phyloP scores from a whole-genome alignment of 2,888 invertebrate species.

The Calameuta pallipes region DNA sequence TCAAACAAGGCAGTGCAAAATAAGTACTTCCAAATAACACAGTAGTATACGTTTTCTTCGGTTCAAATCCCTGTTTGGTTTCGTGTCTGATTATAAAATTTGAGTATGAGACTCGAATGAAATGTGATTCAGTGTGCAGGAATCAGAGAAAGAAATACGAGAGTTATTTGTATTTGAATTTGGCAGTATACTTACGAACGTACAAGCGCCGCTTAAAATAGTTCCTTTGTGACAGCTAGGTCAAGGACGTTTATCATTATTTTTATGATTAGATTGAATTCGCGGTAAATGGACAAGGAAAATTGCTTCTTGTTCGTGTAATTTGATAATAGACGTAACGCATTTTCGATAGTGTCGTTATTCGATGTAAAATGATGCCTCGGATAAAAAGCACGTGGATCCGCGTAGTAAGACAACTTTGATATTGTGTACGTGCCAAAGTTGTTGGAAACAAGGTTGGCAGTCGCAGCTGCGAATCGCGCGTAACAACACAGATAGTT shows the following conservation, averaged over 20 bases:
- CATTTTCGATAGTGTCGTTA: background rate
- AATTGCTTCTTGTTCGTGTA: background rate
- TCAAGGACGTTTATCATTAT: constrained; percentile 18
- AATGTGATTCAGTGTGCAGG: background rate
- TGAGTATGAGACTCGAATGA: background rate
- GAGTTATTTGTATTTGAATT: background rate
- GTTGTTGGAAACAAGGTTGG: background rate
- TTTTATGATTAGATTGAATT: background rate
- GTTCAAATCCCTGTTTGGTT: background rate
- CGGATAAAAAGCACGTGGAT: constrained; percentile 22
- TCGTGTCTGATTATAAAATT: background rate
- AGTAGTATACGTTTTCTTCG: background rate
- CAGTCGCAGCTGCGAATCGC: background rate
- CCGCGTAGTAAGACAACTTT: constrained; percentile 20
- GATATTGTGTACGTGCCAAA: background rate
- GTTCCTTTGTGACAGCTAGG: constrained; percentile 20
- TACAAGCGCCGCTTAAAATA: constrained; percentile 15
- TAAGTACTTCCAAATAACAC: background rate
- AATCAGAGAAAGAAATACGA: background rate
- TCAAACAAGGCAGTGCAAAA: background rate
- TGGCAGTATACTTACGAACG: background rate
- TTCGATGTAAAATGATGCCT: background rate
- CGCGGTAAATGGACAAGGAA: background rate
- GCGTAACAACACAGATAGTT: background rate
- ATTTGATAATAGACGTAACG: background rate